Evolutionary conservation across 2,113 vertebrate genomes (phyloP).

Genomic region (Peromyscus californicus): DNA sequence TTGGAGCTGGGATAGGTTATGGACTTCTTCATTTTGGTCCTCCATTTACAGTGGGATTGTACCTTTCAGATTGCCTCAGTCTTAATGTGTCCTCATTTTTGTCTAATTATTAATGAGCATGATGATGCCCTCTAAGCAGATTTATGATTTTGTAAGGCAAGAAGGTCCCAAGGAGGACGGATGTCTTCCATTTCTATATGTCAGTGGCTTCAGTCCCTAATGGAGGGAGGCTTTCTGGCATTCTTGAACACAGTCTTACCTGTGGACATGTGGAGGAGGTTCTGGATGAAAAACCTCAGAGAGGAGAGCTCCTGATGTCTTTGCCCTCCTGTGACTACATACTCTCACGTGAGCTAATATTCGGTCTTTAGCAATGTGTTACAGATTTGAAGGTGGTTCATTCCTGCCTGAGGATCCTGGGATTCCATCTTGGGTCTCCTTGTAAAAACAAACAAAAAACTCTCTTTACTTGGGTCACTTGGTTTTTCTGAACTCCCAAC

Average conservation of each 20-base stretch:
- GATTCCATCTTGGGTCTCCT: neutral
- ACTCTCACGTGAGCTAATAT: neutral
- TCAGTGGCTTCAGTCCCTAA: neutral
- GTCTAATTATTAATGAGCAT: neutral
- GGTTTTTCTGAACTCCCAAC: neutral
- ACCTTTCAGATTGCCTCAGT: neutral
- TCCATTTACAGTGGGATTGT: neutral
- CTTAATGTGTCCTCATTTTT: neutral
- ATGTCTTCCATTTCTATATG: no score
- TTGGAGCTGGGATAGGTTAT: no score
- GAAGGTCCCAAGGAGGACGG: neutral
- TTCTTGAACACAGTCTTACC: neutral
- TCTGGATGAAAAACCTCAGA: neutral
- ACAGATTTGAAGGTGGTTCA: neutral
- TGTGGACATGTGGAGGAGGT: neutral
- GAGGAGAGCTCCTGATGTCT: neutral
- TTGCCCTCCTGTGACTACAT: neutral
- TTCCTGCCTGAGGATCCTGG: neutral
- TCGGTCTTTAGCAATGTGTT: neutral
- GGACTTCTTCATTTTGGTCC: rapidly evolving
- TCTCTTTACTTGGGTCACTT: neutral
- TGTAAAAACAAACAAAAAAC: neutral
- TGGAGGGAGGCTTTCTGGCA: neutral
- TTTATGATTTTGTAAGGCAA: neutral
- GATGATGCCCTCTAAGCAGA: neutral